Conservation (phyloP, 2,113 vertebrate species). For the Natator depressus region DNA sequence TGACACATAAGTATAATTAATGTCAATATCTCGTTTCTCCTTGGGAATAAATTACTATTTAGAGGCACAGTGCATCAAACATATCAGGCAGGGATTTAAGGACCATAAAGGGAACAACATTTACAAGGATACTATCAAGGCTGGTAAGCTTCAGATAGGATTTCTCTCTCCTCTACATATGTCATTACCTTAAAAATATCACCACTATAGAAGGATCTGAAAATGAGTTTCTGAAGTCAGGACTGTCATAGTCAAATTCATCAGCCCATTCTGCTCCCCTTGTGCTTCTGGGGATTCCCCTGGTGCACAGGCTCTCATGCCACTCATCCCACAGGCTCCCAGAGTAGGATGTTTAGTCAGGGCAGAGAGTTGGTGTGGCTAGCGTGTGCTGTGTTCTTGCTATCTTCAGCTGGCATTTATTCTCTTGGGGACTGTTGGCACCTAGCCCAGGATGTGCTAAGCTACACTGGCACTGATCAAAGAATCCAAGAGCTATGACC, state of each 20-base stretch:
- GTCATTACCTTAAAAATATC: background rate
- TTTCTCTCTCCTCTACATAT: background rate
- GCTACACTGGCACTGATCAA: background rate
- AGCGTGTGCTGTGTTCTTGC: background rate
- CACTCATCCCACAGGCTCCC: background rate
- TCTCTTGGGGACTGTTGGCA: background rate
- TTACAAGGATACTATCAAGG: background rate
- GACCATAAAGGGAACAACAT: background rate
- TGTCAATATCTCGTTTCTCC: slow-evolving; percentile 37
- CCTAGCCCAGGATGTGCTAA: background rate
- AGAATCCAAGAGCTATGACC: background rate
- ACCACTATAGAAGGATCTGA: background rate
- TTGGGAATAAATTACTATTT: slow-evolving; percentile 21
- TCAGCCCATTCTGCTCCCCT: rapidly evolving
- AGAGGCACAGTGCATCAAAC: background rate
- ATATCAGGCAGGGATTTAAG: background rate
- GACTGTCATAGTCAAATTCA: background rate
- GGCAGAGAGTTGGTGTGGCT: background rate
- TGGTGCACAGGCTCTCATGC: background rate
- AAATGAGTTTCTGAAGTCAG: background rate
- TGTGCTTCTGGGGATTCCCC: too few species aligned
- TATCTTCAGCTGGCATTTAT: background rate
- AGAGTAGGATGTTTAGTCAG: background rate
- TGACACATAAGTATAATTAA: slow-evolving; percentile 40
- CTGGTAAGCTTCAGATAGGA: background rate